Evolutionary conservation across 1,140 invertebrate species (phyloP).

Genomic region (Chrysomallon squamiferum): DNA sequence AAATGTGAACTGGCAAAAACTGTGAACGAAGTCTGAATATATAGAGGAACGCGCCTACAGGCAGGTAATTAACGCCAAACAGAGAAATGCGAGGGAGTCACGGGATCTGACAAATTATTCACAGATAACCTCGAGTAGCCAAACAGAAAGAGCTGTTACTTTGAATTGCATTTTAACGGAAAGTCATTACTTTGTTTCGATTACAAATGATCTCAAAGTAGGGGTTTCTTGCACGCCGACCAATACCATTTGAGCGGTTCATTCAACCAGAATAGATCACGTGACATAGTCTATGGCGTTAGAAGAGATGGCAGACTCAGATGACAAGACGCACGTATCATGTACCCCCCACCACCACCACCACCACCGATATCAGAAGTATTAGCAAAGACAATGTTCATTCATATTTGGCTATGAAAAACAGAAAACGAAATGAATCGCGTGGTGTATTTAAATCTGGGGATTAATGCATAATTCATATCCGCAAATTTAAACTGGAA

Average conservation of each 20-base stretch:
- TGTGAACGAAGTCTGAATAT: neutral
- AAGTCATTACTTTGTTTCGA: constrained; percentile 2
- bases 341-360: neutral
- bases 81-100: neutral
- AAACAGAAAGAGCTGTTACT: neutral
- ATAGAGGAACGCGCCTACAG: too few species aligned
- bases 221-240: neutral
- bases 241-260: neutral
- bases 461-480: too few species aligned
- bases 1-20: neutral
- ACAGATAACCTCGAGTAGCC: neutral
- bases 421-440: too few species aligned
- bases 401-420: too few species aligned
- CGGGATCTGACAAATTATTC: neutral
- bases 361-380: too few species aligned
- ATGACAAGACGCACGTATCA: neutral
- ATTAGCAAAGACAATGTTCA: too few species aligned
- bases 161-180: neutral
- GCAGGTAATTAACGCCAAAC: too few species aligned
- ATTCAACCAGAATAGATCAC: neutral
- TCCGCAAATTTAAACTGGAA: too few species aligned
- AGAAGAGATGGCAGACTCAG: neutral
- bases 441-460: too few species aligned
- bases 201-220: neutral
- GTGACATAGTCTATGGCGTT: neutral